phyloP scores from a whole-genome alignment of 2,797 vertebrate species.

The Allochrocebus solatus region DNA sequence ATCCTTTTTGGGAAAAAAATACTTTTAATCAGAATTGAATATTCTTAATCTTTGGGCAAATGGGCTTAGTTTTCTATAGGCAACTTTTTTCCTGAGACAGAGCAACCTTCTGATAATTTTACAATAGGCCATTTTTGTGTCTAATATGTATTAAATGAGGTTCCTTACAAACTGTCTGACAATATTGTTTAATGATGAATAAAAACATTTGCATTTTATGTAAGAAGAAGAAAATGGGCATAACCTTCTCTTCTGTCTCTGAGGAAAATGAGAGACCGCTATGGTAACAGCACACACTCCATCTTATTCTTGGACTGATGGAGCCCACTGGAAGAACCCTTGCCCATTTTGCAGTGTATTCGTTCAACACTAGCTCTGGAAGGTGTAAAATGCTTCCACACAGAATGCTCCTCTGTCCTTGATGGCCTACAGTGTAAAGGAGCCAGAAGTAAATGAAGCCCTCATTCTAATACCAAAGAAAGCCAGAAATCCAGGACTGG shows the following conservation, averaged over 20 bases:
- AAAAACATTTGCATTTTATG: neutral
- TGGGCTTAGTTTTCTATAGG: neutral
- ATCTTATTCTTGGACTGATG: neutral
- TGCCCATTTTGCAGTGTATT: neutral
- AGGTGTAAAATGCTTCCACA: constrained; percentile 55
- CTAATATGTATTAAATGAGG: neutral
- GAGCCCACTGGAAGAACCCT: neutral
- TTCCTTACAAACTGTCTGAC: neutral
- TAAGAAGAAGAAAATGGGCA: neutral
- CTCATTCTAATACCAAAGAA: neutral
- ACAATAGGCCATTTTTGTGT: neutral
- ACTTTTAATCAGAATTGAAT: neutral
- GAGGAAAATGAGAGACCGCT: neutral
- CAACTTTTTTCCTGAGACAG: neutral
- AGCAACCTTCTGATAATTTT: neutral
- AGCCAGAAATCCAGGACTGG: neutral
- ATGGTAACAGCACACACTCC: neutral
- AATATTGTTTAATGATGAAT: neutral
- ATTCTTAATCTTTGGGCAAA: neutral
- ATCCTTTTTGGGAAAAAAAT: neutral
- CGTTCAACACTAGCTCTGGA: neutral
- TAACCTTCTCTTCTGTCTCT: neutral
- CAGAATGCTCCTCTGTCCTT: neutral
- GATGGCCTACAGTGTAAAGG: neutral
- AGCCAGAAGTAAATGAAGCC: neutral